phyloP scores from a whole-genome alignment of 2,888 invertebrate species.

The Cyaniris semiargus region DNA sequence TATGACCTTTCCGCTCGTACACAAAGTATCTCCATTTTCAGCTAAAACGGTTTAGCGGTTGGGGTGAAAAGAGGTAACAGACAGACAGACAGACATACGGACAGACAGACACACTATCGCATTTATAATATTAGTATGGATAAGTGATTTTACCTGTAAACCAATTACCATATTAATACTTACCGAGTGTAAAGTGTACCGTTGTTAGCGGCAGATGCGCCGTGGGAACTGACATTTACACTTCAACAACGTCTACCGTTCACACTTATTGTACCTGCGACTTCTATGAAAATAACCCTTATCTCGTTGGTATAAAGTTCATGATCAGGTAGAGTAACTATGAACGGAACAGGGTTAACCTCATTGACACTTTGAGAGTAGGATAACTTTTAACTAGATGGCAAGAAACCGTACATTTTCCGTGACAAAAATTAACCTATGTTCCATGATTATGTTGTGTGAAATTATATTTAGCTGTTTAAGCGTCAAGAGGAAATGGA shows the following conservation, averaged over 20 bases:
- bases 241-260: conserved; percentile 35
- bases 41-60: no score
- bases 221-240: conserved; percentile 53
- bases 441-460: background rate
- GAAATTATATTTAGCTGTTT: no score
- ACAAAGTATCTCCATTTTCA: no score
- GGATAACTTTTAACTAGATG: background rate
- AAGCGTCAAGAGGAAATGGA: no score
- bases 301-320: background rate
- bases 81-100: no score
- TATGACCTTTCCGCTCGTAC: no score
- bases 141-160: background rate
- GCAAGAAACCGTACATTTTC: background rate
- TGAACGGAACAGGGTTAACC: background rate
- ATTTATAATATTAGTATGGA: background rate
- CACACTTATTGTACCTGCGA: background rate
- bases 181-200: conserved; percentile 35
- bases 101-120: background rate
- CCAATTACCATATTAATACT: conserved; percentile 8
- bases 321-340: background rate
- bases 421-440: no score
- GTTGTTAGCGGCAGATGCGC: conserved; percentile 44
- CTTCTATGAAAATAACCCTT: background rate
- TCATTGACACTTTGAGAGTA: background rate
- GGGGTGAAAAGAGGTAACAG: no score